Evolutionary conservation across 2,113 vertebrate species (phyloP).

Genomic region (Acrocephalus kingi): DNA sequence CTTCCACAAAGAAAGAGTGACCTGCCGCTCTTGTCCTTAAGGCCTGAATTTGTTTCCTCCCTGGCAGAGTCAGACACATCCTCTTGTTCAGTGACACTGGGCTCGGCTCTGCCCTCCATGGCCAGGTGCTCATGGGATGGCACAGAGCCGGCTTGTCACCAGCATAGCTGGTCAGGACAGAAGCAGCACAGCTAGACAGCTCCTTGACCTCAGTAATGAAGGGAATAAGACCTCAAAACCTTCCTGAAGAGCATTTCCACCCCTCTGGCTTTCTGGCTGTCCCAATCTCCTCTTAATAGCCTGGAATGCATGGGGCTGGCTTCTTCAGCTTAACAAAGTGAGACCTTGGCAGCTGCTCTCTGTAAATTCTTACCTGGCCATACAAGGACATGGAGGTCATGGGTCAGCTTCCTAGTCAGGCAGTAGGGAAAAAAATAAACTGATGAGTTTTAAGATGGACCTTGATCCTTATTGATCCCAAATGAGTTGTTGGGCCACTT

Average conservation of each 20-base stretch:
- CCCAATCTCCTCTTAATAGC: background rate
- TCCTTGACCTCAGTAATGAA: background rate
- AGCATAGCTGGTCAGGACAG: background rate
- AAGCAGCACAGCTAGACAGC: background rate
- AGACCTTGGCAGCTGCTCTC: background rate
- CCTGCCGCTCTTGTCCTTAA: background rate
- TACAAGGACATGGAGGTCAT: background rate
- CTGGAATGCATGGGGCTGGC: background rate
- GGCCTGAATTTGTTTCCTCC: background rate
- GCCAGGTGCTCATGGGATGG: background rate
- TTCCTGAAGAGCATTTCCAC: background rate
- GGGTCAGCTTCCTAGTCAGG: background rate
- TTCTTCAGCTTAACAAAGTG: background rate
- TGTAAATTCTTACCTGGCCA: background rate
- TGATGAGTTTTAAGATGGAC: background rate
- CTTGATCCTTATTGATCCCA: background rate
- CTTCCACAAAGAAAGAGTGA: background rate
- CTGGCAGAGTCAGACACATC: background rate
- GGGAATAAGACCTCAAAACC: background rate
- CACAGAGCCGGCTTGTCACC: rapidly evolving
- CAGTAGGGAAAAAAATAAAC: background rate
- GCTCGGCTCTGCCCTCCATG: rapidly evolving
- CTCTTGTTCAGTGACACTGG: rapidly evolving
- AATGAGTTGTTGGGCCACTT: background rate
- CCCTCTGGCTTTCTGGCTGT: background rate